Evolutionary conservation across 2,113 vertebrate species (phyloP).

Genomic region (Daubentonia madagascariensis): DNA sequence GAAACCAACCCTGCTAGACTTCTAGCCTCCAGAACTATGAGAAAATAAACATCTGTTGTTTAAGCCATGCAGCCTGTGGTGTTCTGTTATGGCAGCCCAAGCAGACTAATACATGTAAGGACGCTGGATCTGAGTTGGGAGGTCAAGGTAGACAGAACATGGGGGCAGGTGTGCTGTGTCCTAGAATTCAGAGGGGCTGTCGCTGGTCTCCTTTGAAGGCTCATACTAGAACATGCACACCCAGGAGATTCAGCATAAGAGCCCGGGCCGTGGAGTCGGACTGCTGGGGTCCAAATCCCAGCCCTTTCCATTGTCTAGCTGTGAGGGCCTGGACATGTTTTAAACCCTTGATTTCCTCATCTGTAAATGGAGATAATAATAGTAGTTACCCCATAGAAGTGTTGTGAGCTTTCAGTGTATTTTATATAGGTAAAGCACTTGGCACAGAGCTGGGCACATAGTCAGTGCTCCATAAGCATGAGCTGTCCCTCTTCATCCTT

Average conservation of each 20-base stretch:
- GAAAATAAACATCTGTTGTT: neutral
- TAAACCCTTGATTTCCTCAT: neutral
- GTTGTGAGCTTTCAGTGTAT: neutral
- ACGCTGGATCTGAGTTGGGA: fast-evolving
- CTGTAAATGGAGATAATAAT: neutral
- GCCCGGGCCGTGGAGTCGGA: neutral
- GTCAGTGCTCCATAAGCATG: fast-evolving
- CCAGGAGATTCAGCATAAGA: neutral
- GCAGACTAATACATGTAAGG: fast-evolving
- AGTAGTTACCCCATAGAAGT: neutral
- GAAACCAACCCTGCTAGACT: neutral
- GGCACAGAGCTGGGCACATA: fast-evolving
- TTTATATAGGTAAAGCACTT: fast-evolving
- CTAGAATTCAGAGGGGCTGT: neutral
- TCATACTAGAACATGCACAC: fast-evolving
- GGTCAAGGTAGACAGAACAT: neutral
- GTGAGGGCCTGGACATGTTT: neutral
- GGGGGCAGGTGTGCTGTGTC: fast-evolving
- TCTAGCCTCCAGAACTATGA: neutral
- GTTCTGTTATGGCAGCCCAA: neutral
- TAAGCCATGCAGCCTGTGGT: neutral
- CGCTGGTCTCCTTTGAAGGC: neutral
- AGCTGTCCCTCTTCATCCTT: neutral
- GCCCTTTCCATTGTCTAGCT: neutral
- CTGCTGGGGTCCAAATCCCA: neutral